Percentiles rank a stretch among this genome's conserved stretches.
Conservation (phyloP, 2,797 vertebrate species). For the Sebastes hubbsi region DNA sequence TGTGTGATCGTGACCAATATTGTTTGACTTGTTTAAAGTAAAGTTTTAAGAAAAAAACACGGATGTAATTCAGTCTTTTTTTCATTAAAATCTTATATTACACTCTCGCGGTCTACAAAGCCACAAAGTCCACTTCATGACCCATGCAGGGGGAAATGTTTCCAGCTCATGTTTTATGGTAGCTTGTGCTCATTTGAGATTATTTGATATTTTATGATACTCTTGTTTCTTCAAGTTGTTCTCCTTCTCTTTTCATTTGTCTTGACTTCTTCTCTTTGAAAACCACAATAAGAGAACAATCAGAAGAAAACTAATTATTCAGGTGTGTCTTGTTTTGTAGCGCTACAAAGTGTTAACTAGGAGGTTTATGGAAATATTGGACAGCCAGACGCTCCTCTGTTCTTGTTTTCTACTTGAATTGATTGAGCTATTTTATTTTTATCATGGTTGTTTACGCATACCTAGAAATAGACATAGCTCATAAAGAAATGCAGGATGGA, state of each 20-base stretch:
- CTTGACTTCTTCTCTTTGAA: background rate
- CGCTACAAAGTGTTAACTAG: background rate
- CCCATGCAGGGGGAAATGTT: background rate
- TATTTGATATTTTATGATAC: background rate
- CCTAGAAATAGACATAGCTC: background rate
- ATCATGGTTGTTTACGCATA: background rate
- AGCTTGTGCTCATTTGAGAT: background rate
- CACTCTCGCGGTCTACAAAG: too few relatives aligned
- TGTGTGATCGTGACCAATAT: too few relatives aligned
- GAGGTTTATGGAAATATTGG: background rate
- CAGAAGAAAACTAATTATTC: background rate
- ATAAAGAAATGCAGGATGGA: constrained; percentile 1
- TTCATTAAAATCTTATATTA: too few relatives aligned
- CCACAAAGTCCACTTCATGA: too few relatives aligned
- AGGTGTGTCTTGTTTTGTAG: background rate
- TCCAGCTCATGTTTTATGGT: background rate
- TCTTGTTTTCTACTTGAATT: constrained; percentile 1
- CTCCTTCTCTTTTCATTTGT: background rate
- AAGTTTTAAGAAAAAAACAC: too few relatives aligned
- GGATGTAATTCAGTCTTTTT: too few relatives aligned
- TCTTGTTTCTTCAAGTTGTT: background rate
- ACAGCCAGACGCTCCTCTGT: background rate
- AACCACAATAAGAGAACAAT: constrained; percentile 1
- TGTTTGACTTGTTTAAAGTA: too few relatives aligned
- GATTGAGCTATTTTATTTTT: constrained; percentile 7